Evolutionary conservation across 2,797 vertebrate genomes (phyloP).

Genomic region (Diplodus sargus): DNA sequence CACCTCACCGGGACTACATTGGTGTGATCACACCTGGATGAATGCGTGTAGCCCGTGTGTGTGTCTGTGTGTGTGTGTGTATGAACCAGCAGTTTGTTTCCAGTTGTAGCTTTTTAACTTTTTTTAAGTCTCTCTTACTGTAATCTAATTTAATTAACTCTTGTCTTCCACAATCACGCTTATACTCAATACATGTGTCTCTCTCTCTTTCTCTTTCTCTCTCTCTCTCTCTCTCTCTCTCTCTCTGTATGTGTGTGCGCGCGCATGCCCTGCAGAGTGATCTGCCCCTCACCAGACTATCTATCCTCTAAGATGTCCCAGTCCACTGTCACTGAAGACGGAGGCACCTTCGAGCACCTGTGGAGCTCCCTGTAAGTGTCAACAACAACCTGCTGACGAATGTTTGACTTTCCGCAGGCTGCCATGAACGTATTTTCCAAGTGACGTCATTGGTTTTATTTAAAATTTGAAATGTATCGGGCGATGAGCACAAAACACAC

Average conservation of each 20-base stretch:
- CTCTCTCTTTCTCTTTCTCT: too few relatives aligned
- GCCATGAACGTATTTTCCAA: neutral
- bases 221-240: too few relatives aligned
- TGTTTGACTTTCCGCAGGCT: constrained; percentile 16
- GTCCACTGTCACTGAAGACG: constrained; percentile 89
- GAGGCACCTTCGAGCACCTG: constrained; percentile 94
- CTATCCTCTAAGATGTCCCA: constrained; percentile 91
- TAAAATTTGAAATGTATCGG: constrained; percentile 2
- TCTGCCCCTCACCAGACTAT: constrained; percentile 85
- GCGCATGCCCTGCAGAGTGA: constrained; percentile 80
- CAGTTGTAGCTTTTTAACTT: neutral
- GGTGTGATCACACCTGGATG: constrained; percentile 80
- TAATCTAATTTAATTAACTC: neutral
- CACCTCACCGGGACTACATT: constrained; percentile 75
- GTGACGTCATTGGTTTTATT: neutral
- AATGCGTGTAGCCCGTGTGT: neutral
- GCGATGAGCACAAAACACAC: neutral
- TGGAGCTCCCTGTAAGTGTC: constrained; percentile 96
- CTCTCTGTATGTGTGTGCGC: neutral
- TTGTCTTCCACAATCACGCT: neutral
- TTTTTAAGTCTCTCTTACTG: neutral
- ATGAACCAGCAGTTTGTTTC: neutral
- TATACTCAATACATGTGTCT: too few relatives aligned
- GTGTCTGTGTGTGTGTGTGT: neutral
- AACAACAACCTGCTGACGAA: constrained; percentile 38